Base-by-base conservation (phyloP, 2,113 vertebrate species). In the Zeus faber region DNA sequence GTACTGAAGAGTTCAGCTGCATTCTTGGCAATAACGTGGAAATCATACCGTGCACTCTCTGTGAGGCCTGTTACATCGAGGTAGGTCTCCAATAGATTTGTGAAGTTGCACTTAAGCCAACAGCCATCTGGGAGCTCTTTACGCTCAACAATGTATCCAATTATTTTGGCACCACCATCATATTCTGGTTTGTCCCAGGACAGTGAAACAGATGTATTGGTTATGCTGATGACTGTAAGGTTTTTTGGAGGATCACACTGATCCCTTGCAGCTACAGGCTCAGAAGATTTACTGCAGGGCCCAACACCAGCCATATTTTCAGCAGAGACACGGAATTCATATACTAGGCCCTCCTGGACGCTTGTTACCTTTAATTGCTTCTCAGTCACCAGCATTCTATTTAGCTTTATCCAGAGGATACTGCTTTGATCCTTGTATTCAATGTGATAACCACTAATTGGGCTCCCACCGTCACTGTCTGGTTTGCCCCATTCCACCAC, bases 51-150 rank as follows among this genome's bases (percentile, higher is more conserved):
- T 52, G 93, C 92, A 70, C 92, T 93, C 88, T 98, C 97, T 37
- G 87, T 93, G 35, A 98, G 94, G 63, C 91, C 93, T 58, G 93
- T 93, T 50, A 98, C 91, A 41, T 98, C 95, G 57, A 97, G 93
- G 72, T 83, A 98, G 27, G 93, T 98, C 82, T 98, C 95, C 80
- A 91, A 89, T 41, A 99, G 73, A 44, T 93, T 98, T 40, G 93
- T 95, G 75, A 94, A 99, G 79, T 98, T 99, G 76, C 95, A 98
- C 66, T 99, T 99, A 17, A 98, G 86, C 97, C 97, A 99, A 54
- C 94, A 93, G 26, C 91, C 93, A n/a, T 97, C 92, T 70, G 95
- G 95, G 11, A 96, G 33, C 60, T 98, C 94, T 84, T 88, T 93
- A 5, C 89, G 88, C 76, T 99, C 97, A 77, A 98, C 89, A 69